Evolutionary conservation across 2,888 invertebrate species (phyloP).

Genomic region (Baronia brevicornis): DNA sequence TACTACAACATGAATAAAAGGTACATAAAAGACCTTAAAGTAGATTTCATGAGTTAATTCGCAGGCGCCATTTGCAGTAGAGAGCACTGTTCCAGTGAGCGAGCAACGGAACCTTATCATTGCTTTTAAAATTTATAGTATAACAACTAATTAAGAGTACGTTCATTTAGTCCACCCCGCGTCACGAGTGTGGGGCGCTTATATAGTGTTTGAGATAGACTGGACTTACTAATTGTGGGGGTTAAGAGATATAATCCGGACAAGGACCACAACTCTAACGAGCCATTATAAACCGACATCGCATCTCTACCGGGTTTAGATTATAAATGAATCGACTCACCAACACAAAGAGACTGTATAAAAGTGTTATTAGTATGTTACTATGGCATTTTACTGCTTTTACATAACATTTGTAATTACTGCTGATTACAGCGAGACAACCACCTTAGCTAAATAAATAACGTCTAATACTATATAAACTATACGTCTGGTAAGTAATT

Average conservation of each 20-base stretch:
- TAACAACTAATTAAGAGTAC: constrained; percentile 66
- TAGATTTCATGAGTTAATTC: constrained; percentile 63
- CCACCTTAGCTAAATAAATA: no score
- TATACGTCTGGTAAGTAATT: no score
- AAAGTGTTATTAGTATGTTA: constrained; percentile 12
- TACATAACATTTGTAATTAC: constrained; percentile 14
- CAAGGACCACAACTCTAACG: constrained; percentile 44
- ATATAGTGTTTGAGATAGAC: constrained; percentile 44
- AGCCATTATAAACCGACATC: constrained; percentile 42
- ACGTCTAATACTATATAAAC: no score
- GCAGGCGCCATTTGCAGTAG: constrained; percentile 50
- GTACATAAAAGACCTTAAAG: no score
- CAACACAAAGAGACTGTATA: constrained; percentile 15
- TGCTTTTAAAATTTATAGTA: constrained; percentile 65
- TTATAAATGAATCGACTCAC: constrained; percentile 17
- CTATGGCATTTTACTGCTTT: constrained; percentile 4
- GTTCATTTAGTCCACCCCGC: constrained; percentile 49
- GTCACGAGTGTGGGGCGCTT: constrained; percentile 48
- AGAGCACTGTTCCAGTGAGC: constrained; percentile 37
- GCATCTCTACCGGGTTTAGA: constrained; percentile 24
- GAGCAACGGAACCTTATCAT: constrained; percentile 64
- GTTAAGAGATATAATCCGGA: constrained; percentile 52
- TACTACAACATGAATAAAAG: no score
- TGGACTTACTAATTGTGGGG: constrained; percentile 56
- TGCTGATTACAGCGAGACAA: constrained; percentile 12